These are phyloP conservation scores for Oscheius myriophilus DNA, from an alignment of 2,888 invertebrate genomes.

Conservation along the genomic window DNA sequence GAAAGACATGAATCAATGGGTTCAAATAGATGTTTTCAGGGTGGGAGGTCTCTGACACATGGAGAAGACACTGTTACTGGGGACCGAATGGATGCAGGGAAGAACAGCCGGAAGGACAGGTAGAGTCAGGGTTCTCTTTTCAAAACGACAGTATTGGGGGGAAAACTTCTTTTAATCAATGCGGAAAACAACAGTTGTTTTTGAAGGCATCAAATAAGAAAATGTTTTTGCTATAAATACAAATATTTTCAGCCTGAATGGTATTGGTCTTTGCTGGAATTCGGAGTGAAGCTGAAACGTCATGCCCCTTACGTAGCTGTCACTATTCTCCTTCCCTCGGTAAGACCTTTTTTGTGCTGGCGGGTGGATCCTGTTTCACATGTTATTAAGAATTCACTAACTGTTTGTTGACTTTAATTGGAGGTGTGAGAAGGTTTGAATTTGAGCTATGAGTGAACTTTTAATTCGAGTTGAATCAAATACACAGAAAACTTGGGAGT, in stretches of 20 bases:
- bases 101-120: slow-evolving; percentile 47
- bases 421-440: too few relatives aligned
- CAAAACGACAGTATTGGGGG: too few relatives aligned
- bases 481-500: too few relatives aligned
- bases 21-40: slow-evolving; percentile 38
- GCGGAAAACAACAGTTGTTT: not conserved
- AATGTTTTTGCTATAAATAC: not conserved
- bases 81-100: slow-evolving; percentile 61
- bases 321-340: slow-evolving; percentile 61
- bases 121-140: slow-evolving; percentile 9
- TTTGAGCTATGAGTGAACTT: too few relatives aligned
- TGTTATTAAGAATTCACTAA: too few relatives aligned
- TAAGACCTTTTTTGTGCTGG: slow-evolving; percentile 30
- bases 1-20: not conserved
- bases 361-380: too few relatives aligned
- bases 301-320: slow-evolving; percentile 66
- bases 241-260: slow-evolving; percentile 50
- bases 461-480: too few relatives aligned
- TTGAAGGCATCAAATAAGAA: not conserved
- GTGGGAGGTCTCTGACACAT: slow-evolving; percentile 65
- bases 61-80: slow-evolving; percentile 68
- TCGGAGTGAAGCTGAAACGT: slow-evolving; percentile 63
- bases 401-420: too few relatives aligned
- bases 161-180: too few relatives aligned
- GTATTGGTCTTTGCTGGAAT: slow-evolving; percentile 70